Base-by-base conservation (phyloP, 2,888 invertebrate genomes). In the Zeuzera pyrina region DNA sequence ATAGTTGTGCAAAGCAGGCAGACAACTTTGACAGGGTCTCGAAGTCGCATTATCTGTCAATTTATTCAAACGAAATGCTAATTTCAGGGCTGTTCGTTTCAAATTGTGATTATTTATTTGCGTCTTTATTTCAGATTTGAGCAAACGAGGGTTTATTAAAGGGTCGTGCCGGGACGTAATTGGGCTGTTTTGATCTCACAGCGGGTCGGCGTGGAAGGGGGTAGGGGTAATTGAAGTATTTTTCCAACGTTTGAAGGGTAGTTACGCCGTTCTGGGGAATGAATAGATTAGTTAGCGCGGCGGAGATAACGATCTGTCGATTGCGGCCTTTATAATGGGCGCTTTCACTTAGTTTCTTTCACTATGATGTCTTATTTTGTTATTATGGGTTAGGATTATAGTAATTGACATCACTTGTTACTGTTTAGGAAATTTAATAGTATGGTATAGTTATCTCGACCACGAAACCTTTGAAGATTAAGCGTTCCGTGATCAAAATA, bases 31-130 rank as follows among this genome's bases (percentile, higher is more conserved):
- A 48, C 63, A 54, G 53, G 60, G 64, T 57, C 59, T 56, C 57
- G 48, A 51, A 60, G 64, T 62, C 61, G 52, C 57, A 70, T 70
- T 68, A 68, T 57, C 54, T 58, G 65, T 55, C 68, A 77, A 77
- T 78, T 76, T 77, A 74, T 73, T 69, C 74, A 68, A 77, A 78
- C 67, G 67, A 73, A 52, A 77, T 77, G 77, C 58, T 76, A 78
- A 79, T 76, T 70, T 62, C 56, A 57, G 57, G 68, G 64, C 68
- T n/a, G n/a, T n/a, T 68, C 65, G 57, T 60, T 58, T 53, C 23
- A 36, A 70, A 68, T 68, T 58, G 68, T 76, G 65, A 74, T 77
- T 74, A 70, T 69, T 73, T 71, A 71, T 67, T 57, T 40, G 45
- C 45, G 61, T 57, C 63, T 70, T 69, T 70, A 71, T 71, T 67